phyloP scores from a whole-genome alignment of 2,888 invertebrate species.

The Drosophila yooni region DNA sequence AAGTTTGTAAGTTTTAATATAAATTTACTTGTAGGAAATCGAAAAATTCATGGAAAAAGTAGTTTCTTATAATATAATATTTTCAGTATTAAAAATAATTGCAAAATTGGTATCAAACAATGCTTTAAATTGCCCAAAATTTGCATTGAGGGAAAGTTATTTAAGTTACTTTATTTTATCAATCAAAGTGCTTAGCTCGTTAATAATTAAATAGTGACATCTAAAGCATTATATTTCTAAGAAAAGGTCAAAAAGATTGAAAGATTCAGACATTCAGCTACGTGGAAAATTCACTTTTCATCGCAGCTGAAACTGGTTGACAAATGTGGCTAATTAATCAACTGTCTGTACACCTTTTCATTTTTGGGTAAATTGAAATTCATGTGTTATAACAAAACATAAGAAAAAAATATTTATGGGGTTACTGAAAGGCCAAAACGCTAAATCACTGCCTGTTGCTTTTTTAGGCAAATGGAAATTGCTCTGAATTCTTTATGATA shows the following conservation, averaged over 20 bases:
- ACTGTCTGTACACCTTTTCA: conserved; percentile 8
- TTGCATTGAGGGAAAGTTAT: neutral
- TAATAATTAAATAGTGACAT: conserved; percentile 9
- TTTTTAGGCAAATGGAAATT: conserved; percentile 47
- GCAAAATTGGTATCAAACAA: neutral
- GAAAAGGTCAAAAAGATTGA: conserved; percentile 29
- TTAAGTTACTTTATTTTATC: neutral
- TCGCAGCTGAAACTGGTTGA: conserved; percentile 16
- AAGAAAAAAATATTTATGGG: conserved; percentile 5
- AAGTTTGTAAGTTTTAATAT: neutral
- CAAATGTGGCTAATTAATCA: conserved; percentile 52
- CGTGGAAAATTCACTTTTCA: conserved; percentile 17
- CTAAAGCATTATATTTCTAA: neutral
- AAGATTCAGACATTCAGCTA: conserved; percentile 9
- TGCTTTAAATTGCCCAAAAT: neutral
- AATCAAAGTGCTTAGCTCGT: neutral
- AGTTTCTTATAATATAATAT: neutral
- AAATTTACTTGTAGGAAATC: neutral
- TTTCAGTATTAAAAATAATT: neutral
- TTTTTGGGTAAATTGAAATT: conserved; percentile 33
- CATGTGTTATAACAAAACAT: conserved; percentile 12
- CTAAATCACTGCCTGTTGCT: conserved; percentile 33
- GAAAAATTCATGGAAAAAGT: neutral
- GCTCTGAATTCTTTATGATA: conserved; percentile 63
- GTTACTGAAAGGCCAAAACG: conserved; percentile 3